Base-by-base conservation (phyloP, 2,797 vertebrate species). In the Danio tinwini region DNA sequence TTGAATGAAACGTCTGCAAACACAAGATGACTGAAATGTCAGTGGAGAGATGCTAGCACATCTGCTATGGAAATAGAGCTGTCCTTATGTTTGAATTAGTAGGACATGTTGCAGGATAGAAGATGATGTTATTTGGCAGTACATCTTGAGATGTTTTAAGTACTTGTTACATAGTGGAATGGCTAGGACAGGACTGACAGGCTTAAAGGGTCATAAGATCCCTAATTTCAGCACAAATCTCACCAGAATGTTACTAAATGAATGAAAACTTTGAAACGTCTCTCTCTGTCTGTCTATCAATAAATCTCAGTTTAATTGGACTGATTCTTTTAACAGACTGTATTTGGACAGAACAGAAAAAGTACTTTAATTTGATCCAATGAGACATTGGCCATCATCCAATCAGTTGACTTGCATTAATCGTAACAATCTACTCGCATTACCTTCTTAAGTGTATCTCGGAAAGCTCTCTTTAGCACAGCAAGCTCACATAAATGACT, bases 71-170 rank as follows among this genome's bases (percentile, higher is more conserved):
- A 62, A 50, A 45, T 21, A 12, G 19, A 39, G 70, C n/a, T 68
- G 52, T 53, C 70, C 70, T 74, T 49, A 44, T 62, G 39, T 71
- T 72, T 53, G 9, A 59, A 44, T 63, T 59, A 52, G 49, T 29
- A 42, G n/a, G 13, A 49, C 67, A 49, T 45, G 21, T 55, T 65
- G 52, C 11, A 74, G 19, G 84, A 84, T 87, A 88, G 83, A 86
- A 88, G 53, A 83, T 85, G 84, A 89, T 86, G 87, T 52, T 50
- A 85, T 87, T 29, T 89, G 86, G 88, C 88, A 81, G 83, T 72
- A 82, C 85, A 75, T 78, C 82, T 77, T 84, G 85, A 89, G 90
- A 90, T 88, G 90, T 90, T 88, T 89, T 87, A 87, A 89, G 78
- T 84, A 75, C 85, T 88, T 89, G 87, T 88, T 85, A 84, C 69